Evolutionary conservation across 2,888 invertebrate genomes (phyloP).

Genomic region (Luffia ferchaultella): DNA sequence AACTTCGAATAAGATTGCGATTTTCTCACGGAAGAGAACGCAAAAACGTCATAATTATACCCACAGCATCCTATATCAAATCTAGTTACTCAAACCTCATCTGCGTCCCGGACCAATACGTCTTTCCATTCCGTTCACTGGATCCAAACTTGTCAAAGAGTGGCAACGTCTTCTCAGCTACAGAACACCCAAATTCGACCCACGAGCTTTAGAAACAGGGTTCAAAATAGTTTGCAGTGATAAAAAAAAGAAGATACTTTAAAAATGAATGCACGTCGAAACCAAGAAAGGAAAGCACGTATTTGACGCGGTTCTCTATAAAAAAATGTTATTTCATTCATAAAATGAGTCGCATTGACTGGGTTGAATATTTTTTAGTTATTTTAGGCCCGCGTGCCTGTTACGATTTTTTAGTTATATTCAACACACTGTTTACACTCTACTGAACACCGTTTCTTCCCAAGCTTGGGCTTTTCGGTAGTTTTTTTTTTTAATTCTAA

Average conservation of each 20-base stretch:
- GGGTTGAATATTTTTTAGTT: constrained; percentile 27
- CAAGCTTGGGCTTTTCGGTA: not conserved
- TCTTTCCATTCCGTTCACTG: constrained; percentile 27
- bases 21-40: too few relatives aligned
- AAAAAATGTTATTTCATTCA: constrained; percentile 64
- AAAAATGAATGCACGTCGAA: constrained; percentile 60
- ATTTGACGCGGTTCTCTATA: constrained; percentile 51
- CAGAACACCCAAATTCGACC: too few relatives aligned
- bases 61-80: constrained; percentile 24
- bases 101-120: constrained; percentile 36
- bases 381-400: constrained; percentile 1
- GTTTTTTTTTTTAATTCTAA: not conserved
- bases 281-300: constrained; percentile 59
- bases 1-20: too few relatives aligned
- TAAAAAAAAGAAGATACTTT: constrained; percentile 31
- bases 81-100: constrained; percentile 46
- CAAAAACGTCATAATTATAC: too few relatives aligned
- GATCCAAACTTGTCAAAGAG: constrained; percentile 15
- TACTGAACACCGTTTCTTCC: constrained; percentile 19
- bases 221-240: too few relatives aligned
- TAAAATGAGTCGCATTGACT: constrained; percentile 62
- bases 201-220: too few relatives aligned
- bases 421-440: constrained; percentile 56
- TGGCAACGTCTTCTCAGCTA: constrained; percentile 17
- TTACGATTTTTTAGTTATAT: constrained; percentile 19